These are phyloP conservation scores for Meloidogyne exigua DNA, from an alignment of 1,140 invertebrate species.

Conservation along the genomic window DNA sequence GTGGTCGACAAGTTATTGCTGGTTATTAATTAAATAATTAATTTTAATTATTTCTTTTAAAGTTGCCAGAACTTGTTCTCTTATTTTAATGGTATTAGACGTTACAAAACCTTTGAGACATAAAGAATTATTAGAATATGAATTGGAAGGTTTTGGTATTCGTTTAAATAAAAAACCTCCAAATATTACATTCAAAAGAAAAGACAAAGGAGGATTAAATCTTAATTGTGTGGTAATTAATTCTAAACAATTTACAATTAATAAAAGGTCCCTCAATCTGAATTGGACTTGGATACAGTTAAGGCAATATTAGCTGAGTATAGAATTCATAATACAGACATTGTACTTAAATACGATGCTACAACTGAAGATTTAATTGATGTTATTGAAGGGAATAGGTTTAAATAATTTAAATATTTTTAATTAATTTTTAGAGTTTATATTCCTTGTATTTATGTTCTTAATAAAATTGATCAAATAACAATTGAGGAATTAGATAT, in stretches of 20 bases:
- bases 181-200: constrained; percentile 90
- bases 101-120: constrained; percentile 94
- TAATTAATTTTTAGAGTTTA: constrained; percentile 73
- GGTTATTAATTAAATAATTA: constrained; percentile 58
- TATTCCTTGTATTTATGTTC: constrained; percentile 93
- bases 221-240: constrained; percentile 76
- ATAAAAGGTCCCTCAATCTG: constrained; percentile 79
- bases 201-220: constrained; percentile 95
- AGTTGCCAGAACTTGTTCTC: constrained; percentile 93
- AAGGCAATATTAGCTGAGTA: constrained; percentile 95
- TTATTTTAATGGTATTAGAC: constrained; percentile 97
- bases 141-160: constrained; percentile 97
- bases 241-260: neutral
- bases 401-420: constrained; percentile 83
- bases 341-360: constrained; percentile 88
- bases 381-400: constrained; percentile 93
- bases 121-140: constrained; percentile 91
- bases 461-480: constrained; percentile 91
- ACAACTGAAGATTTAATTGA: constrained; percentile 97
- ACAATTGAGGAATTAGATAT: constrained; percentile 86
- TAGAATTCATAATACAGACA: constrained; percentile 96
- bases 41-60: constrained; percentile 5
- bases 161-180: constrained; percentile 82
- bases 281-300: constrained; percentile 89
- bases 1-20: constrained; percentile 97